Percentiles rank a stretch among this genome's conserved stretches.
phyloP scores from a whole-genome alignment of 2,113 vertebrate species.

The Synodontis membranacea region DNA sequence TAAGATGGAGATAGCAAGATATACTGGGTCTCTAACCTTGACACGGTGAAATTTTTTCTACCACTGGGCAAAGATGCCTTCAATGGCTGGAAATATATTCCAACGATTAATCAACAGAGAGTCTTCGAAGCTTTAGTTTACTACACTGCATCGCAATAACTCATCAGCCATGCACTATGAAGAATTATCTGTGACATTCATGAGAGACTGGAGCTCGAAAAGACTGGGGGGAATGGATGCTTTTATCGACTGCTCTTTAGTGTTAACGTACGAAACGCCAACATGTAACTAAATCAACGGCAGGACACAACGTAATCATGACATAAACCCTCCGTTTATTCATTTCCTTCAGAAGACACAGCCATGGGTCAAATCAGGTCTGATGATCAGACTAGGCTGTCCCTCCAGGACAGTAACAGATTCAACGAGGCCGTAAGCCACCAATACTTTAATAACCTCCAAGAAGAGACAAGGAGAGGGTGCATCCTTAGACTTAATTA shows the following conservation, averaged over 20 bases:
- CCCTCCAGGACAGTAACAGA: neutral
- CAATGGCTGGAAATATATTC: neutral
- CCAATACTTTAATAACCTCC: conserved; percentile 14
- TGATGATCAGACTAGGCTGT: neutral
- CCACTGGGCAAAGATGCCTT: neutral
- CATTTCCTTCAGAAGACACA: conserved; percentile 7
- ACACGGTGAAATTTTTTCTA: neutral
- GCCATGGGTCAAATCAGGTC: neutral
- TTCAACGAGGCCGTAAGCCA: neutral
- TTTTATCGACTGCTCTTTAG: neutral
- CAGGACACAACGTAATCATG: neutral
- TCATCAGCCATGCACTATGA: neutral
- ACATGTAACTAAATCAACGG: neutral
- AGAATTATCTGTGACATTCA: conserved; percentile 1
- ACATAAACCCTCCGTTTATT: neutral
- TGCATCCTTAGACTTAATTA: conserved; percentile 35
- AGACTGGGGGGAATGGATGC: neutral
- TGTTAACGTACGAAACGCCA: neutral
- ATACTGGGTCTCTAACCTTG: neutral
- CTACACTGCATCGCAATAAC: conserved; percentile 13
- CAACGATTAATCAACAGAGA: neutral
- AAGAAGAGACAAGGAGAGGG: conserved; percentile 5
- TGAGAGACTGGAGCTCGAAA: neutral
- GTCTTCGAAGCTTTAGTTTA: conserved; percentile 19
- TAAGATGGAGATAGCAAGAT: conserved; percentile 1